Conservation (phyloP, 2,113 vertebrate species). For the Datnioides undecimradiatus region DNA sequence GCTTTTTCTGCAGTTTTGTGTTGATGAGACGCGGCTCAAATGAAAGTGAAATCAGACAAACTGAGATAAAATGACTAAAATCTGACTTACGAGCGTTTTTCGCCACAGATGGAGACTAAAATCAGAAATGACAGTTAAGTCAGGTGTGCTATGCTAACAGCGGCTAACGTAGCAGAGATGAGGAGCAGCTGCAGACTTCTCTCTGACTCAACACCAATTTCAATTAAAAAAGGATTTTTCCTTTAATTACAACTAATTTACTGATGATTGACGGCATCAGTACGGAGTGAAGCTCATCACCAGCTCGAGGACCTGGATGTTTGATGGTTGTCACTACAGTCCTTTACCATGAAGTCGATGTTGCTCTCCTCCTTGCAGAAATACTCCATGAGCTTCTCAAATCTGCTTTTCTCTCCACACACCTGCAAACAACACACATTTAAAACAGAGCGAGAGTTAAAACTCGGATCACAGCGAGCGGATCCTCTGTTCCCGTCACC, state of each 20-base stretch:
- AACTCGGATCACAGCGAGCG: not conserved
- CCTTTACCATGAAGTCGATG: constrained; percentile 97
- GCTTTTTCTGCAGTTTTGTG: too few species aligned
- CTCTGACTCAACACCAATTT: too few species aligned
- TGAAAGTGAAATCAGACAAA: too few species aligned
- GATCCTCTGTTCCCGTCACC: not conserved
- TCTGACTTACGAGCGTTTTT: too few species aligned
- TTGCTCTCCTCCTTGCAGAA: constrained; percentile 92
- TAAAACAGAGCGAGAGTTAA: not conserved
- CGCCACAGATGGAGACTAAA: too few species aligned
- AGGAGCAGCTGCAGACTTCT: too few species aligned
- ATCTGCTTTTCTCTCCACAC: constrained; percentile 88
- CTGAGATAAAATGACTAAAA: too few species aligned
- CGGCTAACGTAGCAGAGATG: too few species aligned
- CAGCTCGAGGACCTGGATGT: not conserved
- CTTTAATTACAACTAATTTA: not conserved
- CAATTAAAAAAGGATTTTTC: not conserved
- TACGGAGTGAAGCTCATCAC: not conserved
- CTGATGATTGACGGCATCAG: not conserved
- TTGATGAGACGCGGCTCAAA: too few species aligned
- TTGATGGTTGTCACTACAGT: not conserved
- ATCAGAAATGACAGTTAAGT: not conserved
- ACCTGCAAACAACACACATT: constrained; percentile 76
- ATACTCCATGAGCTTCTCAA: constrained; percentile 94
- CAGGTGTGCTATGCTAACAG: not conserved